Percentiles rank a stretch among this genome's conserved stretches.
These are phyloP conservation scores for Nomada ruficornis DNA, from an alignment of 2,888 invertebrate species.

Conservation along the genomic window DNA sequence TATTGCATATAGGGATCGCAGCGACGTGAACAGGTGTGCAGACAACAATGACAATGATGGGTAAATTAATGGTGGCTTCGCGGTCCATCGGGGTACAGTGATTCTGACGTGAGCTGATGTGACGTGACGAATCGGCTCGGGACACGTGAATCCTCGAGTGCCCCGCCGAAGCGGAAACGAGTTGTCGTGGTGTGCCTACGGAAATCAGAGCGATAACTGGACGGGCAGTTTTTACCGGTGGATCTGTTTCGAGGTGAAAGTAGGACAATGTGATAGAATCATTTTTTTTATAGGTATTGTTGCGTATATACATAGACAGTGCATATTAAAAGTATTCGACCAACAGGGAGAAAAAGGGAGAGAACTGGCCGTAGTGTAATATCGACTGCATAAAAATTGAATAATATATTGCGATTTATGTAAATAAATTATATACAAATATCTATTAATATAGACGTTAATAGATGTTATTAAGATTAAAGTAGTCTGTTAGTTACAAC, in stretches of 20 bases:
- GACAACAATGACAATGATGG: constrained; percentile 54
- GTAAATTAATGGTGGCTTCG: constrained; percentile 56
- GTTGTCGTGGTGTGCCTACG: constrained; percentile 35
- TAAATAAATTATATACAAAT: no score
- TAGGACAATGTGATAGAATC: not conserved
- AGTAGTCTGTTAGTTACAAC: no score
- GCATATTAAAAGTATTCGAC: no score
- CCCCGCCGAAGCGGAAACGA: constrained; percentile 44
- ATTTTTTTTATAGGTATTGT: no score
- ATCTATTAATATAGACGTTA: no score
- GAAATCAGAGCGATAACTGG: constrained; percentile 44
- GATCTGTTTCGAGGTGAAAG: not conserved
- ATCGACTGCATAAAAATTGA: no score
- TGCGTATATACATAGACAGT: no score
- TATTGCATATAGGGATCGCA: constrained; percentile 29
- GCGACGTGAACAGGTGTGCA: constrained; percentile 25
- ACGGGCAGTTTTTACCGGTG: not conserved
- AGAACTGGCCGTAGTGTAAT: no score
- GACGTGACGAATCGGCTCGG: constrained; percentile 65
- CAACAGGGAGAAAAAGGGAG: no score
- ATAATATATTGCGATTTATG: no score
- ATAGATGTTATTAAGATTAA: no score
- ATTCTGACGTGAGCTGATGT: constrained; percentile 64
- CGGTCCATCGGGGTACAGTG: constrained; percentile 56
- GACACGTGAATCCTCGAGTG: constrained; percentile 39